Evolutionary conservation across 2,888 invertebrate species (phyloP), one percentile per base, ranked within the genome.

Genomic region (Patella caerulea): DNA sequence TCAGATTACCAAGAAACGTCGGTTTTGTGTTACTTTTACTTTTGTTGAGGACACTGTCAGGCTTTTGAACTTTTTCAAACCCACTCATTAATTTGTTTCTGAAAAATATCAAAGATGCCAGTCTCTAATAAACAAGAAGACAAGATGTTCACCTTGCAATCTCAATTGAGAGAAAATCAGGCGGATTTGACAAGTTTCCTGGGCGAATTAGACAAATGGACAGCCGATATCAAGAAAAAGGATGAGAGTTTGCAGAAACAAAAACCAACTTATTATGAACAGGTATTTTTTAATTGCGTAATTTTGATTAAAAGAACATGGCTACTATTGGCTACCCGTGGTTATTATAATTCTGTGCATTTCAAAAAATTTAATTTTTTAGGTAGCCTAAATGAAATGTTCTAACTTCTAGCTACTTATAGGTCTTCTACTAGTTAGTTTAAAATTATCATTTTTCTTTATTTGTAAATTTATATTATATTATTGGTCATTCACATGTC

Each of bases 161-260:
- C 94, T 88, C 94, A 95, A 91, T 93, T 95, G 78, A 93, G 94
- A 84, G 94, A 96, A 86, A 96, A 96, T 92, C 94, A 94, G 52
- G 93, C 94, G 83, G 95, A 95, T 88, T 92, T 96, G 76, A 93
- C 94, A 86, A 94, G 93, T 83, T 96, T 94, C 92, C 93, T 95
- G 90, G 93, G 94, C 84, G 96, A 96, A 89, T 92, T 96, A 88
- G 94, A 94, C 90, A 86, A 78, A 55, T 91, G 91, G 91, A 88
- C 88, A 82, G 81, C 82, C 7, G 90, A 90, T 14, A 90, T 91
- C 14, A 89, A 90, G 83, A 77, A 83, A 45, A 89, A 89, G 82
- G 91, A 91, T 56, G 81, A 85, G 53, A 75, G 81, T 14, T 75
- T 90, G 24, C 84, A 82, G 71, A 80, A 77, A 15, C 80, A 83